Evolutionary conservation across 2,113 vertebrate genomes (phyloP).

Genomic region (Podocnemis expansa): DNA sequence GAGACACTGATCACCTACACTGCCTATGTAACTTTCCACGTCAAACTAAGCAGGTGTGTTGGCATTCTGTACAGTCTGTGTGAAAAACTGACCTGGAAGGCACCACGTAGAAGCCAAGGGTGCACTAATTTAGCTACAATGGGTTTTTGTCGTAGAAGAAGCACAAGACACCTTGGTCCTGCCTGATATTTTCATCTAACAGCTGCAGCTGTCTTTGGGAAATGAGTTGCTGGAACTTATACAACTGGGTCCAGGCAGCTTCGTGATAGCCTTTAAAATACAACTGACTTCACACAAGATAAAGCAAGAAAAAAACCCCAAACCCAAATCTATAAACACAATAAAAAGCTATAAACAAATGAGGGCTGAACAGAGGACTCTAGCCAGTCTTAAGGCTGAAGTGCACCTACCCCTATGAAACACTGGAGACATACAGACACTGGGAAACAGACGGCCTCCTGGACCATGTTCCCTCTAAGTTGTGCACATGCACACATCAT

Average conservation of each 20-base stretch:
- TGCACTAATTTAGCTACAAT: accelerated
- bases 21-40: slow-evolving; percentile 54
- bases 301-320: not conserved
- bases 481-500: too few species aligned
- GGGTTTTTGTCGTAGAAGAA: not conserved
- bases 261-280: not conserved
- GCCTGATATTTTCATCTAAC: not conserved
- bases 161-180: not conserved
- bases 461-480: too few species aligned
- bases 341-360: not conserved
- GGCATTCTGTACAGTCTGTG: not conserved
- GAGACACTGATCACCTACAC: too few species aligned
- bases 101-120: not conserved
- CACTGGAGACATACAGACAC: not conserved
- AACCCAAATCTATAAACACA: not conserved
- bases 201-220: not conserved
- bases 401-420: not conserved
- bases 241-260: not conserved
- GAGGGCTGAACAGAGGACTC: not conserved
- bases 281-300: not conserved
- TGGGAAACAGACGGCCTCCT: not conserved
- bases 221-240: not conserved
- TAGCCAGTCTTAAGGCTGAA: not conserved
- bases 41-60: slow-evolving; percentile 39
- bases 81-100: not conserved